Evolutionary conservation across 2,797 vertebrate genomes (phyloP).

Genomic region (Petrocephalus schoutedeni): DNA sequence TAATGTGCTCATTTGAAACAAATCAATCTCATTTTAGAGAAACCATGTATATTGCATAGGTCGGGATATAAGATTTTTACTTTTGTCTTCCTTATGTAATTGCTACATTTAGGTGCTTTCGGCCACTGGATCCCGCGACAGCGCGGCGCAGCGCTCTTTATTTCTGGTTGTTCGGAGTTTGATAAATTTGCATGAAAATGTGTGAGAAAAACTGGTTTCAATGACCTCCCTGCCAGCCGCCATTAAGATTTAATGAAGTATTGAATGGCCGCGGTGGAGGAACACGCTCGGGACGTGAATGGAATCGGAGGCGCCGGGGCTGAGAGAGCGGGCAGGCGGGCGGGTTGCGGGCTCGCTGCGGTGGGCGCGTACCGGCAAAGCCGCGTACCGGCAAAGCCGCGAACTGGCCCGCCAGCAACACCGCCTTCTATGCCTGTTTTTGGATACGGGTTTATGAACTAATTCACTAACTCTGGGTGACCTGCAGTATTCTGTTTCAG

Average conservation of each 20-base stretch:
- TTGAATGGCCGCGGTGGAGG: conserved; percentile 67
- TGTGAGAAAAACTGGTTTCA: conserved; percentile 74
- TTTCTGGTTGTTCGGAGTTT: conserved; percentile 49
- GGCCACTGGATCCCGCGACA: conserved; percentile 12
- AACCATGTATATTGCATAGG: background rate
- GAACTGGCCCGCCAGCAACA: background rate
- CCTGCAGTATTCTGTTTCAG: background rate
- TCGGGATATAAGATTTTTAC: background rate
- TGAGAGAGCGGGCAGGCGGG: conserved; percentile 43
- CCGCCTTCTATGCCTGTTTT: background rate
- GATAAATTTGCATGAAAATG: conserved; percentile 79
- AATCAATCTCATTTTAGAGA: background rate
- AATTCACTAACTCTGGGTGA: background rate
- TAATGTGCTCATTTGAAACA: background rate
- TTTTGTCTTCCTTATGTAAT: background rate
- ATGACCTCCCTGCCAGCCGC: conserved; percentile 78
- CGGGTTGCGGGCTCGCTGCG: background rate
- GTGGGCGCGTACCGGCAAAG: too few relatives aligned
- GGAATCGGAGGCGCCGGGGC: conserved; percentile 62
- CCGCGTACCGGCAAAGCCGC: background rate
- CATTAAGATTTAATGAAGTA: conserved; percentile 77
- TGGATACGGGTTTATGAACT: background rate
- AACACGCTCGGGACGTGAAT: conserved; percentile 63
- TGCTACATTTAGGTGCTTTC: background rate
- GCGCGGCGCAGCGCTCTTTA: conserved; percentile 66